Conservation (phyloP, 2,797 vertebrate genomes). For the Megalops cyprinoides region DNA sequence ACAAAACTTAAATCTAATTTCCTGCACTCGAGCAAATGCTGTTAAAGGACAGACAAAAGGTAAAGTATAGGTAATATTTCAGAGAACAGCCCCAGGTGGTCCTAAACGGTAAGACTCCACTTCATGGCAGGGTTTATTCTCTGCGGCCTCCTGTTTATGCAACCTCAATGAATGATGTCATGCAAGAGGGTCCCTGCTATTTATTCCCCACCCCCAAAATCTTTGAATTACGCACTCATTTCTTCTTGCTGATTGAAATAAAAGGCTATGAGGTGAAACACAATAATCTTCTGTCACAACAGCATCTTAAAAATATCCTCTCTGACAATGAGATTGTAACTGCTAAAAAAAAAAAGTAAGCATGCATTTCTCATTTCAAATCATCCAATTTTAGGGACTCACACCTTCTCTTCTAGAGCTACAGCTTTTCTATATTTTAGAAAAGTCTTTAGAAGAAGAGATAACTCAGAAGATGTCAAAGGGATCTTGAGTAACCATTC, state of each 20-base stretch:
- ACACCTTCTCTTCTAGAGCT: background rate
- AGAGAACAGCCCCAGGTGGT: background rate
- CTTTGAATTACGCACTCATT: constrained; percentile 30
- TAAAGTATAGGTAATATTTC: background rate
- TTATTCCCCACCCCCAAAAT: constrained; percentile 25
- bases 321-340: background rate
- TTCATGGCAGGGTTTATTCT: background rate
- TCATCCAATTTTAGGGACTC: background rate
- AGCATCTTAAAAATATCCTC: background rate
- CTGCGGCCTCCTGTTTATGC: background rate
- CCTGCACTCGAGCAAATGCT: no score
- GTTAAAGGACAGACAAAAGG: background rate
- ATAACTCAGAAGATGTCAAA: no score
- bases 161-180: constrained; percentile 28
- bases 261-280: no score
- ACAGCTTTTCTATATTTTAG: no score
- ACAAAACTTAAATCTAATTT: no score
- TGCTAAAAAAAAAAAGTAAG: background rate
- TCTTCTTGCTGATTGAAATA: no score
- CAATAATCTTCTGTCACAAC: background rate
- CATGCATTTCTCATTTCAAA: no score
- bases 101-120: background rate
- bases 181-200: background rate
- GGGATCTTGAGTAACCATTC: no score
- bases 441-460: no score